Evolutionary conservation across 2,797 vertebrate species (phyloP).

Genomic region (Nannoperca obscura): DNA sequence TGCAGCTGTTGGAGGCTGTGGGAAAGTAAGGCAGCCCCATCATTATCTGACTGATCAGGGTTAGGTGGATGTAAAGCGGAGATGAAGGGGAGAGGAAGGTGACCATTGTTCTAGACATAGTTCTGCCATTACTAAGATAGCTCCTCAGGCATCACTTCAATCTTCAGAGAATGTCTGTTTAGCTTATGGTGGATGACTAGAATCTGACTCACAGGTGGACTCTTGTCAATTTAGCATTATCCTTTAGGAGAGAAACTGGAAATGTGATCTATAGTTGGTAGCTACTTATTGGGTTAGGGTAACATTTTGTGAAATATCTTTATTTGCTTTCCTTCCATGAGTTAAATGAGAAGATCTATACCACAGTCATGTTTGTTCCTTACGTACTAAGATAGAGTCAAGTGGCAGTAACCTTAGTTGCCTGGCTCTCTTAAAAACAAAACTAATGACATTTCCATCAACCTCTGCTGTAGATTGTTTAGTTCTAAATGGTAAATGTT

Average conservation of each 20-base stretch:
- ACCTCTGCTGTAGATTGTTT: too few species aligned
- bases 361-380: background rate
- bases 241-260: background rate
- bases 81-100: constrained; percentile 53
- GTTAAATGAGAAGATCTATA: background rate
- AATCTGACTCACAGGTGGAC: constrained; percentile 25
- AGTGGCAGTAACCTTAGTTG: background rate
- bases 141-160: constrained; percentile 45
- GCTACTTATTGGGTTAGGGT: background rate
- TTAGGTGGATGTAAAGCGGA: constrained; percentile 62
- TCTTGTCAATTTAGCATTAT: background rate
- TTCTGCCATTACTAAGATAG: constrained; percentile 40
- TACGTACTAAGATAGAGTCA: background rate
- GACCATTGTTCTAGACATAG: constrained; percentile 40
- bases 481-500: too few species aligned
- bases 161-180: constrained; percentile 33
- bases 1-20: constrained; percentile 82
- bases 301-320: background rate
- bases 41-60: constrained; percentile 73
- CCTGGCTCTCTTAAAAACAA: background rate
- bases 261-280: background rate
- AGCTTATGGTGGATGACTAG: constrained; percentile 33
- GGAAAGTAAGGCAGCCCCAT: constrained; percentile 74
- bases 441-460: too few species aligned
- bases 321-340: too few species aligned